Conservation (phyloP, 64 coral and sea anemone species). For the Pachyseris speciosa region DNA sequence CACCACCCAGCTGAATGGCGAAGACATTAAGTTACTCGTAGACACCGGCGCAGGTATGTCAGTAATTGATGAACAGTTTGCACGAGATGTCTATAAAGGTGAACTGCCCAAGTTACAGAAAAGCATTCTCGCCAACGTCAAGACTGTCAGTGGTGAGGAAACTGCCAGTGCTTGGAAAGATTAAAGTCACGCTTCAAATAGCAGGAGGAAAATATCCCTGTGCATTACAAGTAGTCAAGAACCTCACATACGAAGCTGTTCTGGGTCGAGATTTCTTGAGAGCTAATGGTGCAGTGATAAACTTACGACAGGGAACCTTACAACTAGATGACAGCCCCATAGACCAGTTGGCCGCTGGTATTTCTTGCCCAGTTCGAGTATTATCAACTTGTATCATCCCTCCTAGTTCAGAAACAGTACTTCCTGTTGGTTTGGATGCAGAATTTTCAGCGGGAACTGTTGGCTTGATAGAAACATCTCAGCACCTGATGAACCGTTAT, state of each 20-base stretch:
- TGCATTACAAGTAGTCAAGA: neutral
- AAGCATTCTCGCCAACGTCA: neutral
- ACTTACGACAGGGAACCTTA: neutral
- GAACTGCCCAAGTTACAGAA: no score
- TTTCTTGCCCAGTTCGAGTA: neutral
- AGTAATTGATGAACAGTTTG: neutral
- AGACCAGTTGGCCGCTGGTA: no score
- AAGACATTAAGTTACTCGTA: neutral
- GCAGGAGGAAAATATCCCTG: slow-evolving; percentile 25
- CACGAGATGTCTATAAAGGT: neutral
- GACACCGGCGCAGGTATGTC: neutral
- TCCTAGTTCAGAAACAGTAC: neutral
- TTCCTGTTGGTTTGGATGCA: neutral
- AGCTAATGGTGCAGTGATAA: slow-evolving; percentile 20
- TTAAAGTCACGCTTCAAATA: neutral
- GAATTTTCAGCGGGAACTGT: neutral
- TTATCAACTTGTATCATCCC: neutral
- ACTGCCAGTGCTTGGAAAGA: neutral
- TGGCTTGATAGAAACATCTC: neutral
- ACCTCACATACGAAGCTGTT: slow-evolving; percentile 54
- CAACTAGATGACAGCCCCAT: no score
- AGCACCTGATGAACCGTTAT: neutral
- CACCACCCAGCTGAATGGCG: neutral
- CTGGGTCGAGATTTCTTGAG: slow-evolving; percentile 60
- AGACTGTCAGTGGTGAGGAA: slow-evolving; percentile 29